Conservation (phyloP, 2,113 vertebrate species). For the Colius striatus region DNA sequence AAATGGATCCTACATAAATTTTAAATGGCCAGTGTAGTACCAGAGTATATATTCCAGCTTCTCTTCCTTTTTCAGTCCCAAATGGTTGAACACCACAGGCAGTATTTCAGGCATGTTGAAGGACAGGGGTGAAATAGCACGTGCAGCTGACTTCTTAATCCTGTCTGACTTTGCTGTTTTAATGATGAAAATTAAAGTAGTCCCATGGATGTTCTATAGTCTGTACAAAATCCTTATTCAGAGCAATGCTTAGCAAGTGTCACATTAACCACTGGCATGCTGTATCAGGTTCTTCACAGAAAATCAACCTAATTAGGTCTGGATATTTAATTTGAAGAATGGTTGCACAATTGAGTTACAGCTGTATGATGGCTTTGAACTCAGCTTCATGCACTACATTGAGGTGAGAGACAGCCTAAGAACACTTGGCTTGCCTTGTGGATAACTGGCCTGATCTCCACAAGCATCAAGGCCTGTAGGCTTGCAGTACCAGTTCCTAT, state of each 20-base stretch:
- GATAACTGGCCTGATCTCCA: not conserved
- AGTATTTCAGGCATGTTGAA: not conserved
- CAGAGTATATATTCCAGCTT: not conserved
- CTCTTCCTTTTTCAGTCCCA: not conserved
- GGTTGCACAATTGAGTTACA: not conserved
- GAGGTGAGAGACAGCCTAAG: not conserved
- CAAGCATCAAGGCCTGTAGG: not conserved
- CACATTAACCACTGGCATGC: not conserved
- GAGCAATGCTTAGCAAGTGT: not conserved
- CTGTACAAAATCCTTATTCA: not conserved
- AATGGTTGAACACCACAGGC: not conserved
- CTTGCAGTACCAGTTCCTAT: not conserved
- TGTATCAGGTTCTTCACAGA: not conserved
- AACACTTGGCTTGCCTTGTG: not conserved
- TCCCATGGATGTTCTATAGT: not conserved
- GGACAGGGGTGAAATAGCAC: not conserved
- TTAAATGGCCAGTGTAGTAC: not conserved
- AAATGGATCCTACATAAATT: not conserved
- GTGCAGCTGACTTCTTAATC: not conserved
- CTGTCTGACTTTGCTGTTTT: not conserved
- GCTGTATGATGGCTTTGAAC: not conserved
- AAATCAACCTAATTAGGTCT: not conserved
- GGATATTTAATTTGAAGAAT: not conserved
- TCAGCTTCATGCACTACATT: not conserved
- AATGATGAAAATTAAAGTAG: not conserved